phyloP scores from a whole-genome alignment of 1,140 invertebrate species.

The Argopecten irradians region DNA sequence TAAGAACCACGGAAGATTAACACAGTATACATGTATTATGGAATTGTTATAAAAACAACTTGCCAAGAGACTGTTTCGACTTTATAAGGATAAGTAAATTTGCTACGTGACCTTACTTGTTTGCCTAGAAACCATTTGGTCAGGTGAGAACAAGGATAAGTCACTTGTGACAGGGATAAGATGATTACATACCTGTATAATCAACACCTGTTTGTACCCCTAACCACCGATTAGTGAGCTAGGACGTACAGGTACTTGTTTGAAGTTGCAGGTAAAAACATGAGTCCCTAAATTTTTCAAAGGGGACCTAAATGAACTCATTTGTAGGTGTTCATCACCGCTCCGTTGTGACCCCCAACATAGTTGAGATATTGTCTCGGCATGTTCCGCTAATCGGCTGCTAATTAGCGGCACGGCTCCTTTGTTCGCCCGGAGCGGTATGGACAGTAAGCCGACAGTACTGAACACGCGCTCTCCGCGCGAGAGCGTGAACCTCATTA shows the following conservation, averaged over 20 bases:
- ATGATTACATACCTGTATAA: background rate
- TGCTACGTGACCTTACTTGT: background rate
- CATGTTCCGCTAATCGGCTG: background rate
- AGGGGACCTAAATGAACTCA: background rate
- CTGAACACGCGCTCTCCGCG: slow-evolving; percentile 19
- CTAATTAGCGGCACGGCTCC: background rate
- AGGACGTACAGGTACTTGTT: background rate
- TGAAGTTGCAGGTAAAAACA: background rate
- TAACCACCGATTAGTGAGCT: background rate
- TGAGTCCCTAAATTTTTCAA: background rate
- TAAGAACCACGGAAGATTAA: background rate
- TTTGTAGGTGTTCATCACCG: background rate
- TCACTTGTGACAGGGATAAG: background rate
- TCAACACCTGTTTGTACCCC: background rate
- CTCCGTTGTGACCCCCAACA: background rate
- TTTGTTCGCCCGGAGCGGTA: background rate
- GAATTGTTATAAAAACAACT: background rate
- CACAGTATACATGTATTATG: background rate
- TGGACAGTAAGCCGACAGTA: background rate
- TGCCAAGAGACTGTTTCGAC: background rate
- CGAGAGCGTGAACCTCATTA: background rate
- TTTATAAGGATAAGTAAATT: background rate
- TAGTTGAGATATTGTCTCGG: background rate
- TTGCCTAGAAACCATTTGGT: background rate
- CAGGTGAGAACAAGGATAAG: slow-evolving; percentile 9